These are phyloP conservation scores for Phortica variegata DNA, from an alignment of 1,140 invertebrate genomes.

Conservation along the genomic window DNA sequence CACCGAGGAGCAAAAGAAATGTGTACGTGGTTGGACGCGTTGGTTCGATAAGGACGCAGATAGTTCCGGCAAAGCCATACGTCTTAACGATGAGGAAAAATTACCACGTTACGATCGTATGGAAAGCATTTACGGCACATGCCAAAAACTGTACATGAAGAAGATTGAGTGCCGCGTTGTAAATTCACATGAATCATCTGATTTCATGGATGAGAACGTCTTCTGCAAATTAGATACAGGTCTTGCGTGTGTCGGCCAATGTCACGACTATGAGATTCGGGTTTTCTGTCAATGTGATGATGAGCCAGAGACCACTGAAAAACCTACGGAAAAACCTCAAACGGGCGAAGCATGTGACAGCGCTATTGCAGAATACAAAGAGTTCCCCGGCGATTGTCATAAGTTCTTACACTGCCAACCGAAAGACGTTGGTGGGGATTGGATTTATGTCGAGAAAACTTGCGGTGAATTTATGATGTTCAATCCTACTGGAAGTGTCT, in stretches of 20 bases:
- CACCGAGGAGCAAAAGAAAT: constrained; percentile 55
- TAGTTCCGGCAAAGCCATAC: constrained; percentile 34
- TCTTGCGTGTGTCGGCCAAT: constrained; percentile 64
- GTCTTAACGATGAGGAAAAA: constrained; percentile 51
- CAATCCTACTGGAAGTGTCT: constrained; percentile 63
- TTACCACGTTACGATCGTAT: constrained; percentile 44
- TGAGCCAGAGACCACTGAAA: constrained; percentile 8
- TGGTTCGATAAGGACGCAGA: constrained; percentile 71
- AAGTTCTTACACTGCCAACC: constrained; percentile 64
- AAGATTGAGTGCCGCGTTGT: constrained; percentile 75
- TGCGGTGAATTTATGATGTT: constrained; percentile 65
- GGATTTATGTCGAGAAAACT: constrained; percentile 60
- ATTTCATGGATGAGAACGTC: constrained; percentile 71
- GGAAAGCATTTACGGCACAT: constrained; percentile 41
- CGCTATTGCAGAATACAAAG: constrained; percentile 41
- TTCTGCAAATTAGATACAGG: constrained; percentile 73
- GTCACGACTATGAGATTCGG: constrained; percentile 73
- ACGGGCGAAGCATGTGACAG: constrained; percentile 35
- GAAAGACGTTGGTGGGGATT: constrained; percentile 30
- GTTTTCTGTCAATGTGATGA: constrained; percentile 68
- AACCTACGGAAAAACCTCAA: constrained; percentile 27
- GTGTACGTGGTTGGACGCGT: constrained; percentile 69
- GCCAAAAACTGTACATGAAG: constrained; percentile 62
- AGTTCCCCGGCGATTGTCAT: constrained; percentile 62
- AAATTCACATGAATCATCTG: constrained; percentile 62